These are phyloP conservation scores for Tetranychus piercei DNA, from an alignment of 2,888 invertebrate species.

Conservation along the genomic window DNA sequence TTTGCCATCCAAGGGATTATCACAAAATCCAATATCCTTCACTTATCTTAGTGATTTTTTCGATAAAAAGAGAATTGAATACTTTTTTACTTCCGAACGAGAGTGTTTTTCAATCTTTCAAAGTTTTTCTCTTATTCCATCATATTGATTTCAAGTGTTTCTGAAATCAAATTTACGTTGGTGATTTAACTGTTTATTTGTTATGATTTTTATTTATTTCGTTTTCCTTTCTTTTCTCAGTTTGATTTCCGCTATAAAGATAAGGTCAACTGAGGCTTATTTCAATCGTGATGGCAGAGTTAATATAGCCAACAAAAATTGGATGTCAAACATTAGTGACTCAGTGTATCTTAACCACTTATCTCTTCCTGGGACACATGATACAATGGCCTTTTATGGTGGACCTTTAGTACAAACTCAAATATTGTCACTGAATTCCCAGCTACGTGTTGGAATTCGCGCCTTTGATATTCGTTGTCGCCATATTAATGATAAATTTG, in stretches of 20 bases:
- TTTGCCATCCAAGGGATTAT: too few species aligned
- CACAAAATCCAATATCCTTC: too few species aligned
- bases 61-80: too few species aligned
- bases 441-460: constrained; percentile 15
- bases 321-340: constrained; percentile 12
- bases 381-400: constrained; percentile 16
- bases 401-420: constrained; percentile 14
- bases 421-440: not conserved
- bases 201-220: too few species aligned
- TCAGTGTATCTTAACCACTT: not conserved
- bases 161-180: too few species aligned
- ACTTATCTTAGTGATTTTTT: too few species aligned
- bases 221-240: not conserved
- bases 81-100: too few species aligned
- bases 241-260: not conserved
- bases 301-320: constrained; percentile 4
- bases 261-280: not conserved
- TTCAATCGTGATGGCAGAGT: not conserved
- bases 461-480: constrained; percentile 19
- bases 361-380: constrained; percentile 19
- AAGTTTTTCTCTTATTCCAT: too few species aligned
- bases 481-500: constrained; percentile 11
- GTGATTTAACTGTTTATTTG: too few species aligned
- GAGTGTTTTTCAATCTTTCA: too few species aligned
- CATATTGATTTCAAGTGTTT: too few species aligned